Evolutionary conservation across 2,113 vertebrate genomes (phyloP).

Genomic region (Copsychus sechellarum): DNA sequence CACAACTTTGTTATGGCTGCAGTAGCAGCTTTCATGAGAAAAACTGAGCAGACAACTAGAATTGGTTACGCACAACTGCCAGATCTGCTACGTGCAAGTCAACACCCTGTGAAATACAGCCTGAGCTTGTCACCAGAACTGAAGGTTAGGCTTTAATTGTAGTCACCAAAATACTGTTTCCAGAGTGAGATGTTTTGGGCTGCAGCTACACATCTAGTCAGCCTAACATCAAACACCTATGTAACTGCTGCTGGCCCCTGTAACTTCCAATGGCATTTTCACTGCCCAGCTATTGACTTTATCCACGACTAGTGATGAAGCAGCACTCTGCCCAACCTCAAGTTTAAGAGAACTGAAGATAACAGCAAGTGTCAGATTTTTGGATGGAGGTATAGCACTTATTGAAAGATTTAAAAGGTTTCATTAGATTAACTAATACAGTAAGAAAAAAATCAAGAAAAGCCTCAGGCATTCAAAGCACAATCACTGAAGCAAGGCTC

Average conservation of each 20-base stretch:
- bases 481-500: neutral
- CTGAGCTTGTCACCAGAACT: neutral
- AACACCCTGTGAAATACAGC: neutral
- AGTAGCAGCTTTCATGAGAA: neutral
- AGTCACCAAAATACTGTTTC: neutral
- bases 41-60: neutral
- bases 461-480: neutral
- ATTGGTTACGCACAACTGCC: neutral
- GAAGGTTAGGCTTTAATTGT: neutral
- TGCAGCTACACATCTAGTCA: neutral
- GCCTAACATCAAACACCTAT: fast-evolving
- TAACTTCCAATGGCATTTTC: neutral
- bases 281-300: too few species aligned
- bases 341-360: neutral
- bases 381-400: neutral
- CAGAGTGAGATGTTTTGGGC: neutral
- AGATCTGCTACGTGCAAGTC: fast-evolving
- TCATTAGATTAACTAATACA: neutral
- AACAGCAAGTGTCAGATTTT: neutral
- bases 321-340: neutral
- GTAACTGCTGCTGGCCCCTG: neutral
- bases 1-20: neutral
- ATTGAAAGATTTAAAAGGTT: neutral
- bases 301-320: neutral
- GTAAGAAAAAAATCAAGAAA: neutral